These are phyloP conservation scores for Lophotis ruficrista DNA, from an alignment of 2,113 vertebrate genomes.

Conservation along the genomic window DNA sequence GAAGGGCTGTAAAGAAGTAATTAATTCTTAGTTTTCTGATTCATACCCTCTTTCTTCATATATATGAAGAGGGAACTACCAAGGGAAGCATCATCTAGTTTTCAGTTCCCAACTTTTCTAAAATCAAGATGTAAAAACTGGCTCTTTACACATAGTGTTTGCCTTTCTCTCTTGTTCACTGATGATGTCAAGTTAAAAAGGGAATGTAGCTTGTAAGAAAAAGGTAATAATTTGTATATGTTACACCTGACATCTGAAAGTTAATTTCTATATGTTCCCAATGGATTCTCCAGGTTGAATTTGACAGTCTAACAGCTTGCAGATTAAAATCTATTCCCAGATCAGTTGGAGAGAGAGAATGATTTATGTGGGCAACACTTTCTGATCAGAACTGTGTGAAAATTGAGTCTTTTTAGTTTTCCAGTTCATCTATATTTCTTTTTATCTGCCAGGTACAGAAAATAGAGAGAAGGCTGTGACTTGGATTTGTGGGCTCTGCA, in stretches of 20 bases:
- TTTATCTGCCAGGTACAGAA: background rate
- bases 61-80: background rate
- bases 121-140: background rate
- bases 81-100: background rate
- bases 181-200: background rate
- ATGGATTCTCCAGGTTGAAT: background rate
- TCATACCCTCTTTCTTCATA: background rate
- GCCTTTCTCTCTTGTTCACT: background rate
- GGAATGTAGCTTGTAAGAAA: background rate
- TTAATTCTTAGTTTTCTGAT: background rate
- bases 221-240: background rate
- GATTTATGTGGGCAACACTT: background rate
- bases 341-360: background rate
- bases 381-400: background rate
- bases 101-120: background rate
- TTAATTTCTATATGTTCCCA: background rate
- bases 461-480: background rate
- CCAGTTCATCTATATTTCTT: background rate
- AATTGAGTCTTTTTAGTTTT: background rate
- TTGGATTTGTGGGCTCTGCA: background rate
- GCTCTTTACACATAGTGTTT: background rate
- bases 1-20: background rate
- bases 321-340: background rate
- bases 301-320: background rate
- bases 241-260: background rate